These are phyloP conservation scores for Phylloscopus collybita DNA, from an alignment of 2,797 vertebrate genomes.

Conservation along the genomic window DNA sequence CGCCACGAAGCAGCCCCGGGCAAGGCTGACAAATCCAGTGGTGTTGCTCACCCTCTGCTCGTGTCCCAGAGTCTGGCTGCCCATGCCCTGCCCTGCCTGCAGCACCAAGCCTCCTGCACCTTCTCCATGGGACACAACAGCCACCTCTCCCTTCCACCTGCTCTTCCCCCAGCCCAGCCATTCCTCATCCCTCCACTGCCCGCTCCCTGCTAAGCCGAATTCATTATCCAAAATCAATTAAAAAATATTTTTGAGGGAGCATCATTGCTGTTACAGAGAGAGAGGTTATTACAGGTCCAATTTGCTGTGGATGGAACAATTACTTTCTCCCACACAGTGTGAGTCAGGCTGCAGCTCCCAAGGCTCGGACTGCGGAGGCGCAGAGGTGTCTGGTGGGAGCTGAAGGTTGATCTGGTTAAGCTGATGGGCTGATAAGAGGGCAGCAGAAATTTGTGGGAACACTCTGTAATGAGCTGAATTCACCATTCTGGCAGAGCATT, in stretches of 20 bases:
- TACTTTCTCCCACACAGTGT: constrained; percentile 36
- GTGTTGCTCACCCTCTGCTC: background rate
- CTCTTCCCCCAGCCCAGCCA: background rate
- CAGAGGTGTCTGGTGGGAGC: background rate
- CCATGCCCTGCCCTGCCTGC: background rate
- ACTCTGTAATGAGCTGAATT: background rate
- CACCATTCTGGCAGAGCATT: background rate
- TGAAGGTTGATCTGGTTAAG: background rate
- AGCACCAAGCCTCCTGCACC: background rate
- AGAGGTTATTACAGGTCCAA: background rate
- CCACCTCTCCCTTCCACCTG: background rate
- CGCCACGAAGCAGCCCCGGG: background rate
- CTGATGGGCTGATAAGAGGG: constrained; percentile 3
- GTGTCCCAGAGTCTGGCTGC: accelerated
- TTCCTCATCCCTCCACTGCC: background rate
- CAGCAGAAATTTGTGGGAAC: background rate
- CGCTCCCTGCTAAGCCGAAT: background rate
- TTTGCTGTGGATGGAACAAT: constrained; percentile 25
- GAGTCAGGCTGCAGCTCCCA: constrained; percentile 54
- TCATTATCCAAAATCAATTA: background rate
- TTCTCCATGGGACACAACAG: accelerated
- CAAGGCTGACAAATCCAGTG: accelerated
- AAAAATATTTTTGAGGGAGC: background rate
- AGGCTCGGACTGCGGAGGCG: background rate
- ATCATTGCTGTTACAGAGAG: background rate